Base-by-base conservation (phyloP, 2,888 invertebrate genomes). In the Melanchra persicariae region DNA sequence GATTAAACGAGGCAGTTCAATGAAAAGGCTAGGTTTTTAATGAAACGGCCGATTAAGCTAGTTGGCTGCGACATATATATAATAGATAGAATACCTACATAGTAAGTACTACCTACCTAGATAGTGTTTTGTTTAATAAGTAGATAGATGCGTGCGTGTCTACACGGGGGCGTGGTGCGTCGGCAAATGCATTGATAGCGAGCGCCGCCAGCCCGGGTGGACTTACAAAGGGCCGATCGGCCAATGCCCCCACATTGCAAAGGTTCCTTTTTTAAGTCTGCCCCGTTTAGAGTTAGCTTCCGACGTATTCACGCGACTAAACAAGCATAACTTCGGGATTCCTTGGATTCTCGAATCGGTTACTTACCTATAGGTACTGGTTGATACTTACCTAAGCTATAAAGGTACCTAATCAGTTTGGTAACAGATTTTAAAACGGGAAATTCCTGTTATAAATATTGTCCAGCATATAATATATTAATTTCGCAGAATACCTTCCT, bases 191-290 rank as follows among this genome's bases (percentile, higher is more conserved):
- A 76, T 77, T 79, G 81, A 83, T 82, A 82, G 67, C 64, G 74
- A 70, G 77, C 70, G 74, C 71, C 75, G 74, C 77, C 69, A 75
- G 77, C 80, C 66, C 70, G 70, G 65, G 70, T 74, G 71, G 54
- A 78, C 77, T 66, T 78, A 88, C 87, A 88, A 91, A 90, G 90
- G 88, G 88, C 84, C 88, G 88, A 74, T 82, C 91, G 93, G 93
- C 85, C 94, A 86, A 92, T 93, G 94, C 92, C 91, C 93, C 87
- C 90, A 83, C 85, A 86, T 85, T 87, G 87, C 85, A 81, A 87
- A 87, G 87, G 83, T 84, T 88, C 79, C 82, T 84, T 90, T 91
- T 85, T 84, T 84, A 79, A 64, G 75, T 91, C 88, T 87, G 84
- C 84, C 82, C 77, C 81, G 80, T 87, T 87, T 87, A 87, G 87